Conservation (phyloP, 1,140 invertebrate genomes). For the Chelonus insularis region DNA sequence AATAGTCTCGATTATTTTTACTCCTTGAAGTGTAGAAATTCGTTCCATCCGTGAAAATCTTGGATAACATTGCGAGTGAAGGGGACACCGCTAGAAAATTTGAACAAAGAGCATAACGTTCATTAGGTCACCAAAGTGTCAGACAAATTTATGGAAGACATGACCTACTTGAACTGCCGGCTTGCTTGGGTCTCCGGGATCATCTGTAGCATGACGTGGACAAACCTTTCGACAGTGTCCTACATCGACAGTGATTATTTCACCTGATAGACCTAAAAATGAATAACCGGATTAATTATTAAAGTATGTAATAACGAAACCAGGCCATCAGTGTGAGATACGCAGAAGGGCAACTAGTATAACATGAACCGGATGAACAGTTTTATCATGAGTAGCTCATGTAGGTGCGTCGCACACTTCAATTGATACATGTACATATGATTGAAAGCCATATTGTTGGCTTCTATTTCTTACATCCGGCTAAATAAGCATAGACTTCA, state of each 20-base stretch:
- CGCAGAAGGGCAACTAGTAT: constrained; percentile 9
- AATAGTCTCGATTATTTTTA: constrained; percentile 52
- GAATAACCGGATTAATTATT: neutral
- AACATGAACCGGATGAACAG: constrained; percentile 25
- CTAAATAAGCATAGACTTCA: neutral
- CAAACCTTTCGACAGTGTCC: constrained; percentile 53
- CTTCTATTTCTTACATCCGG: constrained; percentile 4
- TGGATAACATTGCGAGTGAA: constrained; percentile 49
- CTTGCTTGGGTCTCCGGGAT: constrained; percentile 52
- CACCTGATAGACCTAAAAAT: constrained; percentile 48
- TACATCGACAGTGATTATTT: constrained; percentile 51
- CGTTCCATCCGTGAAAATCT: constrained; percentile 51
- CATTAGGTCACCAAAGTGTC: too few relatives aligned
- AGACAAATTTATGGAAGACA: neutral
- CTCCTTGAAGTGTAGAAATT: constrained; percentile 57
- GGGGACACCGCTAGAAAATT: constrained; percentile 48
- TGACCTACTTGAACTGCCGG: constrained; percentile 49
- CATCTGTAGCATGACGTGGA: constrained; percentile 47
- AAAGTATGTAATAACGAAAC: neutral
- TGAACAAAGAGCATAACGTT: too few relatives aligned
- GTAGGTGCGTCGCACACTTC: constrained; percentile 15
- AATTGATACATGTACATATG: constrained; percentile 13
- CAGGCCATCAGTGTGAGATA: neutral
- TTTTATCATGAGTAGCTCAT: constrained; percentile 12
- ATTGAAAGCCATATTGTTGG: neutral